A percentile compares a stretch with the other conserved stretches of the same genome.
These are phyloP conservation scores for Choristoneura fumiferana DNA, from an alignment of 1,140 invertebrate species.

Conservation along the genomic window DNA sequence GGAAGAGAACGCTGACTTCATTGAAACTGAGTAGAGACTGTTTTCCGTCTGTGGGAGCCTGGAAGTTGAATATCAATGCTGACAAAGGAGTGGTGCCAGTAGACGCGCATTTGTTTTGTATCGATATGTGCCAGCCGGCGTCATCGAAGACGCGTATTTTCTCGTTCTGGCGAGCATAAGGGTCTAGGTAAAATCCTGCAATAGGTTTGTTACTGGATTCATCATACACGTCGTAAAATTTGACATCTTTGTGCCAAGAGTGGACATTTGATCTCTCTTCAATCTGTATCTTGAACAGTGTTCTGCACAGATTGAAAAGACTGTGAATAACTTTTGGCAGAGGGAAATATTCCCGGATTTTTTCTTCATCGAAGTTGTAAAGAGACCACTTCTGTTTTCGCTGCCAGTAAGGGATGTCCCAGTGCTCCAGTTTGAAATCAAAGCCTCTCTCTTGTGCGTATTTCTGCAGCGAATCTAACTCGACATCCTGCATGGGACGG, in stretches of 20 bases:
- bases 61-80: conserved; percentile 91
- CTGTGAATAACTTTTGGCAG: conserved; percentile 87
- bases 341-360: conserved; percentile 90
- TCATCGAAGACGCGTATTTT: conserved; percentile 81
- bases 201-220: conserved; percentile 82
- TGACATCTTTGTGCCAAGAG: conserved; percentile 92
- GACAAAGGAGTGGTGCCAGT: conserved; percentile 83
- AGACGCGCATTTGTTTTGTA: conserved; percentile 83
- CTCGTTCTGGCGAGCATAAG: conserved; percentile 83
- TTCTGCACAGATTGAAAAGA: conserved; percentile 86
- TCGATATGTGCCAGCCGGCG: conserved; percentile 84
- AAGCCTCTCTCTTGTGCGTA: conserved; percentile 90
- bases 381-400: conserved; percentile 83
- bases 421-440: conserved; percentile 84
- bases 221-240: conserved; percentile 90
- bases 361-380: conserved; percentile 84
- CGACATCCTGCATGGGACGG: conserved; percentile 85
- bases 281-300: conserved; percentile 91
- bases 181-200: conserved; percentile 91
- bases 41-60: conserved; percentile 79
- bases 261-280: conserved; percentile 82
- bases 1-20: conserved; percentile 88
- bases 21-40: conserved; percentile 86
- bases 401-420: conserved; percentile 94
- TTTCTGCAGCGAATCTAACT: conserved; percentile 84